Base-by-base conservation (phyloP, 1,140 invertebrate species). In the Parasteatoda tepidariorum region DNA sequence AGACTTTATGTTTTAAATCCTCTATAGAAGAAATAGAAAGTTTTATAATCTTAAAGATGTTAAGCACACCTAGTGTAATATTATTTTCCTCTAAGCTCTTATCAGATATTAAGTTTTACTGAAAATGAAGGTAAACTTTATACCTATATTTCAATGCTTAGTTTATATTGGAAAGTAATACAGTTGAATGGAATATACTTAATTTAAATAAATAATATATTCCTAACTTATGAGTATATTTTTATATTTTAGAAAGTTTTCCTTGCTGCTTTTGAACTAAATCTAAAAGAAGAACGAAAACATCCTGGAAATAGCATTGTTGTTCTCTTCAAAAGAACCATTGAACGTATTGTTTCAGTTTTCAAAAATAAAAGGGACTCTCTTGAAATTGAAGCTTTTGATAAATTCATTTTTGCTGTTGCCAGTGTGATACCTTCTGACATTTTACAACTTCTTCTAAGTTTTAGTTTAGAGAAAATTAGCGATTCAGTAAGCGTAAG, bases 241-340 rank as follows among this genome's bases (percentile, higher is more conserved):
- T 24, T 30, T 62, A 62, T 62, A n/a, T 57, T 73, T 0, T 24
- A 73, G 70, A 55, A 73, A 73, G 55, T 59, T 33, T 30, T 73
- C 26, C 55, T 57, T 24, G 18, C 26, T 57, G 54, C 54, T 57
- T 6, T 57, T 7, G 70, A 73, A 57, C 22, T 73, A 30, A 22
- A 73, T 18, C 31, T 57, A 31, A n/a, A 73, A n/a, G 59, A 73
- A 33, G 70, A 57, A 73, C 13, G 48, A 22, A 70, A 24, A 31
- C 4, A 6, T 24, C 26, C 34, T 11, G 26, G 24, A 70, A 70
- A 13, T 70, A 55, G 54, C 7, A 18, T 18, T 73, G 41, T 48
- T 15, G 15, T n/a, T 24, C 15, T 73, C n/a, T 73, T 73, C 3
- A 73, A 55, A 24, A 54, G 38, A 3, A 33, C 59, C 18, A 13